Conservation (phyloP, 2,888 invertebrate species). For the Julus scandinavius region DNA sequence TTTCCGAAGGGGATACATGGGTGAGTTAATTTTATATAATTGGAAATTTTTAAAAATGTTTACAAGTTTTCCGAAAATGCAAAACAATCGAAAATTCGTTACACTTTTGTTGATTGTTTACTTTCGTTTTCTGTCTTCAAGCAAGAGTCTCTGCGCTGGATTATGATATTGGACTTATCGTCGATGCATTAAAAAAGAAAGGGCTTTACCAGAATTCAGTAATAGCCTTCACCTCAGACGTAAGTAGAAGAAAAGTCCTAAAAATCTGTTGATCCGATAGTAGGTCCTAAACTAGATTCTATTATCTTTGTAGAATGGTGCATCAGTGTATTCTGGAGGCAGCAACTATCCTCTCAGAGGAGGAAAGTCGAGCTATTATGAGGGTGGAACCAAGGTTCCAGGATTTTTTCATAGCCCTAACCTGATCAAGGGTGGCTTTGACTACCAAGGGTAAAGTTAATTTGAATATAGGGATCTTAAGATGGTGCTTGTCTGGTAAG, state of each 20-base stretch:
- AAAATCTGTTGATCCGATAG: no score
- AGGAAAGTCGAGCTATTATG: slow-evolving; percentile 49
- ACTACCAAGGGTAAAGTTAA: slow-evolving; percentile 55
- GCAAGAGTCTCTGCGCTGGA: slow-evolving; percentile 67
- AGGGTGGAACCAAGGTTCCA: slow-evolving; percentile 54
- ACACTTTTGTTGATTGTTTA: no score
- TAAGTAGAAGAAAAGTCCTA: slow-evolving; percentile 62
- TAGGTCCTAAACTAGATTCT: not conserved
- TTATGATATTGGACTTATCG: slow-evolving; percentile 67
- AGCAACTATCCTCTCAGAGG: slow-evolving; percentile 54
- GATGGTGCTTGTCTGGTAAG: no score
- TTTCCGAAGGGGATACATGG: slow-evolving; percentile 6
- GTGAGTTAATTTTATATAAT: not conserved
- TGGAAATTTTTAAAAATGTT: no score
- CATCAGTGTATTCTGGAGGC: slow-evolving; percentile 28
- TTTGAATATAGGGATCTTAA: no score
- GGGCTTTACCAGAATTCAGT: slow-evolving; percentile 67
- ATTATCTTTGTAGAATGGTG: slow-evolving; percentile 53
- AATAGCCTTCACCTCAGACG: slow-evolving; percentile 68
- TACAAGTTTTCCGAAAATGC: no score
- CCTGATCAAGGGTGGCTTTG: slow-evolving; percentile 48
- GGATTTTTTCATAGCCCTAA: slow-evolving; percentile 54
- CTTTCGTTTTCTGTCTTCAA: no score
- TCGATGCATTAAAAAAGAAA: slow-evolving; percentile 64
- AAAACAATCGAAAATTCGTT: no score